phyloP scores from a whole-genome alignment of 2,888 invertebrate genomes.

The Xestia ashworthii region DNA sequence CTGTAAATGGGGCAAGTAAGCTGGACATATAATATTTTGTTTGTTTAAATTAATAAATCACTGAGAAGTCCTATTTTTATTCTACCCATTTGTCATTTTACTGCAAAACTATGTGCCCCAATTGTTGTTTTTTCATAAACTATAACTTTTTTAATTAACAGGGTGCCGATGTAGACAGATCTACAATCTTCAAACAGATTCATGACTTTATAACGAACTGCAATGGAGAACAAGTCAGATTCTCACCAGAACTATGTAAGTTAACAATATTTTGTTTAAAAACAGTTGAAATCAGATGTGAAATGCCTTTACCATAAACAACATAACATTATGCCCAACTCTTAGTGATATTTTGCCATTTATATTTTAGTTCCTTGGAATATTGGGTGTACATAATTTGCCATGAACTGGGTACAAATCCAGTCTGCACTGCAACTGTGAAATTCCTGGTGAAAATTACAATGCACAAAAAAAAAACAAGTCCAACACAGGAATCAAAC shows the following conservation, averaged over 20 bases:
- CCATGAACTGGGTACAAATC: not conserved
- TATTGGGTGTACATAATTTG: not conserved
- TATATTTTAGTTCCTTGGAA: not conserved
- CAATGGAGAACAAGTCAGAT: conserved; percentile 97
- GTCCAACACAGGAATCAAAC: not conserved
- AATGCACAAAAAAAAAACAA: not conserved
- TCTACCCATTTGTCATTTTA: not conserved
- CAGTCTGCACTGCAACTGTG: not conserved
- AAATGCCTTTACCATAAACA: not conserved
- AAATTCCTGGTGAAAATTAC: not conserved
- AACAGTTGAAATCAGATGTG: not conserved
- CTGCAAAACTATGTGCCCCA: not conserved
- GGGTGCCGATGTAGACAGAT: conserved; percentile 85
- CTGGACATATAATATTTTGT: not conserved
- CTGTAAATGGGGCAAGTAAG: too few relatives aligned
- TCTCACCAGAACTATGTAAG: conserved; percentile 95
- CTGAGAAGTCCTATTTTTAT: not conserved
- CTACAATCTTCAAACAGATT: conserved; percentile 93
- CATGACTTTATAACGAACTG: conserved; percentile 96
- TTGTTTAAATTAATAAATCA: not conserved
- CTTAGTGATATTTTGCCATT: not conserved
- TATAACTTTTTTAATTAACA: conserved; percentile 65
- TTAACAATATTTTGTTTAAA: not conserved
- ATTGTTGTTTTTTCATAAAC: not conserved
- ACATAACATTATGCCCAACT: not conserved